Base-by-base conservation (phyloP, 2,113 vertebrate species). In the Dicerorhinus sumatrensis region DNA sequence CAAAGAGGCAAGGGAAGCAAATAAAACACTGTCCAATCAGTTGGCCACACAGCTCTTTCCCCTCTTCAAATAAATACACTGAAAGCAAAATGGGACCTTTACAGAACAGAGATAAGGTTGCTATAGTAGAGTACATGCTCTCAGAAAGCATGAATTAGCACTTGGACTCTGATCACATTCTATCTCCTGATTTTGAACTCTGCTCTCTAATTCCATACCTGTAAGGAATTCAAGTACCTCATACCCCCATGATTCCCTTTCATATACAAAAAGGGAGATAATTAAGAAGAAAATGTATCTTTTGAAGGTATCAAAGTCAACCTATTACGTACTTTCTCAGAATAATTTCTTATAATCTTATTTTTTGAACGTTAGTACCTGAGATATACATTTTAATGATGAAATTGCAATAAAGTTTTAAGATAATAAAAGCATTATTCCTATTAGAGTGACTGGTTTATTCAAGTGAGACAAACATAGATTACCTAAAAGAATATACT, bases 1-100 rank as follows among this genome's bases (percentile, higher is more conserved):
- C 91, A 91, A 39, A 97, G 75, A 97, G 81, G 95, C 70, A 97
- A 91, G 14, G 20, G 4, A 69, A 67, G 36, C 36, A 98, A 92
- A 36, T 29, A 97, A 89, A 91, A 94, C 6, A 94, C 67, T 91
- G 48, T 67, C 46, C 13, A 72, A 85, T 79, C 70, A 96, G 87
- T 90, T 39, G 88, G 87, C 93, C 86, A 72, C 62, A 56, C 73
- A 63, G 81, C 16, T 75, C 65, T 70, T 75, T 84, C 29, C 39
- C 20, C 63, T 70, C 56, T 79, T 89, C 48, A 81, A 88, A 72
- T 48, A 97, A 97, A 97, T 10, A 90, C 76, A 67, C 23, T 69
- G 13, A 75, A 82, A 89, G 51, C 39, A 69, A 89, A 70, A 36
- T 18, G 11, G 46, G 84, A 63, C 20, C 29, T 65, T 48, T 27